Base-by-base conservation (phyloP, 1,140 invertebrate species). In the Harlomillsia oculata region DNA sequence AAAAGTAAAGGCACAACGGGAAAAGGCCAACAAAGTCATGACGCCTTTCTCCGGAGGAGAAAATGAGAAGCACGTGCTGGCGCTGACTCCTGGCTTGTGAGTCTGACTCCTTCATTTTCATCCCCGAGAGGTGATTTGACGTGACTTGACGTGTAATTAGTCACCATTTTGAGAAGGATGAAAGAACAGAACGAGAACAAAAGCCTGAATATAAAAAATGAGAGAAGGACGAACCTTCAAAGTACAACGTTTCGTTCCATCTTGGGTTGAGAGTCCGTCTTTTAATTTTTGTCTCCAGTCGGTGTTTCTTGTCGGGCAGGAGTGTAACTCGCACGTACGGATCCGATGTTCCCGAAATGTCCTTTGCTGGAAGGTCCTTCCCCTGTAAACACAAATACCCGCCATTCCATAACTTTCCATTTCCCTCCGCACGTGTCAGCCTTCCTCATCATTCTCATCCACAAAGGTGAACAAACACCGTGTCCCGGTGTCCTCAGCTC, bases 171-270 rank as follows among this genome's bases (percentile, higher is more conserved):
- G 32, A 34, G 32, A 9, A n/a, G 9, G 32, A 34, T 9, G 32
- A 34, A 34, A n/a, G 32, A 34, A n/a, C 32, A n/a, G 39, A 41
- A 41, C 6, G 39, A 41, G 16, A 6, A 14, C 11, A 18, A 16
- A 45, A 21, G 4, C 4, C 21, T 5, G 43, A 45, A 16, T 4
- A 16, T 9, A 9, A 41, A 18, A 18, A 41, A 18, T 11, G 28
- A 23, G 32, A 34, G 13, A 6, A 20, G 21, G 18, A 39, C 40
- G 5, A 70, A 85, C 84, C 94, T 80, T 96, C 91, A 74, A 97
- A 97, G 67, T 95, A 91, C 71, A 98, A 91, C 21, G 91, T 96
- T 74, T 98, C 93, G 73, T 97, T 95, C 91, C 94, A 98, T 62
- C 89, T 77, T 1, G 94, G 94, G 75, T 97, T 96, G 14, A 98